Evolutionary conservation across 2,797 vertebrate species (phyloP).

Genomic region (Bryconaethiops microstoma): DNA sequence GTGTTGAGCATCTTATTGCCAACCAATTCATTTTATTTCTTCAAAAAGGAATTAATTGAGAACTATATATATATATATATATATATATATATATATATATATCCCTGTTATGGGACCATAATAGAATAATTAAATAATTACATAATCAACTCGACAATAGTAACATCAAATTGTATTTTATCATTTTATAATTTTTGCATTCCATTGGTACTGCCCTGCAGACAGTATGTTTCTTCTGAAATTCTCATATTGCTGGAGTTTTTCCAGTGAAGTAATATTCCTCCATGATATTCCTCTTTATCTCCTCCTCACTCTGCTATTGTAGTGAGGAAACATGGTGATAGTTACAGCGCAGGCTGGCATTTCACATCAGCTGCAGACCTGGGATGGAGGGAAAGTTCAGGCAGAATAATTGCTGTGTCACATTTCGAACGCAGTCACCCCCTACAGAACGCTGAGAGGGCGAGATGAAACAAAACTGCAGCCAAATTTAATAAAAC

Average conservation of each 20-base stretch:
- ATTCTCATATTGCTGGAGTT: neutral
- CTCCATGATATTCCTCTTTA: slow-evolving; percentile 19
- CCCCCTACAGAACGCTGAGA: slow-evolving; percentile 31
- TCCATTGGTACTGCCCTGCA: neutral
- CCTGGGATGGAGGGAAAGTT: slow-evolving; percentile 43
- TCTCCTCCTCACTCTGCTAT: slow-evolving; percentile 17
- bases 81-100: no score
- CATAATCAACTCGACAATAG: no score
- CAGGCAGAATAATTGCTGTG: slow-evolving; percentile 49
- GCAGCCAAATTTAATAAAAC: slow-evolving; percentile 42
- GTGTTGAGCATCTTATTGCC: no score
- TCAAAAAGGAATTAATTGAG: no score
- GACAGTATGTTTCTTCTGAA: neutral
- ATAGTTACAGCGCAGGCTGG: slow-evolving; percentile 36
- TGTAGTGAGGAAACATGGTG: slow-evolving; percentile 36
- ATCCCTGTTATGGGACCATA: no score
- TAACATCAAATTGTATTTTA: no score
- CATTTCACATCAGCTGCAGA: slow-evolving; percentile 48
- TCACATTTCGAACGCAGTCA: slow-evolving; percentile 29
- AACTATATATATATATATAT: no score
- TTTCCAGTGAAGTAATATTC: neutral
- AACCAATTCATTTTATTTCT: no score
- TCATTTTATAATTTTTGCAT: no score
- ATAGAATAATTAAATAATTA: no score
- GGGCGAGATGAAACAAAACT: slow-evolving; percentile 29